phyloP scores from a whole-genome alignment of 2,888 invertebrate genomes.

The Linyphia triangularis region DNA sequence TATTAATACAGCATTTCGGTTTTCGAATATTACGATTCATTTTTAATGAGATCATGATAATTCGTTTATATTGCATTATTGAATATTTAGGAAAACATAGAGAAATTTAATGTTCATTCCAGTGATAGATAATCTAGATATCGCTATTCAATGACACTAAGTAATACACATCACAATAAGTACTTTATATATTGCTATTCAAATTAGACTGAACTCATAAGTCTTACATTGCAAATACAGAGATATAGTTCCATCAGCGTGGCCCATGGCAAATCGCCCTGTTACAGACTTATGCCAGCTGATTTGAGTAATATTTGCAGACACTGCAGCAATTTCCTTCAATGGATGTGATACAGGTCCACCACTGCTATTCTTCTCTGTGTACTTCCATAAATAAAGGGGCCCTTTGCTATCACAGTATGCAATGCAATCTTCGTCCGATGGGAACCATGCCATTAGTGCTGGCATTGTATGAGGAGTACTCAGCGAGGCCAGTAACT shows the following conservation, averaged over 20 bases:
- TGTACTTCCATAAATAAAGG: slow-evolving; percentile 79
- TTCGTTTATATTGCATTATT: too few species aligned
- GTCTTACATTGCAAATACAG: slow-evolving; percentile 78
- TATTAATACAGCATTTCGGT: too few species aligned
- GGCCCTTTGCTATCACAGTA: slow-evolving; percentile 79
- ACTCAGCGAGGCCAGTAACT: slow-evolving; percentile 78
- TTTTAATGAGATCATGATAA: too few species aligned
- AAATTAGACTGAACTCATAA: too few species aligned
- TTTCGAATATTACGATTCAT: too few species aligned
- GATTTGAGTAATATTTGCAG: slow-evolving; percentile 74
- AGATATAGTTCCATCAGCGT: slow-evolving; percentile 80
- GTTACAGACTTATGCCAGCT: slow-evolving; percentile 79
- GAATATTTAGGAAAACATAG: too few species aligned
- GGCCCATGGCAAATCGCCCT: slow-evolving; percentile 79
- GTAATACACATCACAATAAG: too few species aligned
- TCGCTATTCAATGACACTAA: too few species aligned
- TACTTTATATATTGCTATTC: too few species aligned
- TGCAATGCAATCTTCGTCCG: slow-evolving; percentile 78
- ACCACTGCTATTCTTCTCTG: slow-evolving; percentile 68
- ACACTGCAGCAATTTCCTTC: slow-evolving; percentile 76
- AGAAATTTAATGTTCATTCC: too few species aligned
- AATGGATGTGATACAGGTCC: slow-evolving; percentile 69
- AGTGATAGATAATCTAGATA: too few species aligned
- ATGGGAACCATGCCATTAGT: slow-evolving; percentile 79
- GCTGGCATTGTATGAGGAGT: slow-evolving; percentile 78